Conservation (phyloP, 2,797 vertebrate genomes). For the Leuciscus waleckii region DNA sequence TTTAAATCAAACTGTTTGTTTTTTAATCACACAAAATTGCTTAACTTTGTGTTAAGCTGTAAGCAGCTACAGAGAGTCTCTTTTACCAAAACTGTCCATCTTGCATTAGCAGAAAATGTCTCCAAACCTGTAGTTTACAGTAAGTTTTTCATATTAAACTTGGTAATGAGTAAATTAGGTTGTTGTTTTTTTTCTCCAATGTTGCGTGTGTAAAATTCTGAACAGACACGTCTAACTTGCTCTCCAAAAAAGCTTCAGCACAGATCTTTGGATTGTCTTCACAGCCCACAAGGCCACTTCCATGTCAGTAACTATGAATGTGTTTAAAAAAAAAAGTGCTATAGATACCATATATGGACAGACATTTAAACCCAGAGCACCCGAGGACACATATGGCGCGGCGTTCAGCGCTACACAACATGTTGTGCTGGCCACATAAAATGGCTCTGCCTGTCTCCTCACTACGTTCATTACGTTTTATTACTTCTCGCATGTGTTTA, state of each 20-base stretch:
- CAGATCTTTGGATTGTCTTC: conserved; percentile 12
- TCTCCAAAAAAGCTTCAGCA: neutral
- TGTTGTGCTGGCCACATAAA: conserved; percentile 80
- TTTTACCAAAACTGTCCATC: neutral
- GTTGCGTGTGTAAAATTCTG: neutral
- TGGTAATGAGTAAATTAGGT: too few species aligned
- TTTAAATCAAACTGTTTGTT: neutral
- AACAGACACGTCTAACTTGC: neutral
- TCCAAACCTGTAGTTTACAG: neutral
- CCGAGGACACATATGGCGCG: conserved; percentile 59
- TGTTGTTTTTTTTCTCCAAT: neutral
- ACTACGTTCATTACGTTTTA: conserved; percentile 83
- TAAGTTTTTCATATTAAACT: neutral
- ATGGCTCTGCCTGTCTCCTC: conserved; percentile 77
- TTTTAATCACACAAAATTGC: neutral
- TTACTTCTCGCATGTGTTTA: conserved; percentile 80
- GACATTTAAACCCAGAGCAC: conserved; percentile 53
- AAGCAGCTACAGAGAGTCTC: conserved; percentile 9
- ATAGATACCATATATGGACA: conserved; percentile 33
- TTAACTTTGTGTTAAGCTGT: conserved; percentile 16
- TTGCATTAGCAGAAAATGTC: neutral
- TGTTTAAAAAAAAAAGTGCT: conserved; percentile 7
- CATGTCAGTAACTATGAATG: conserved; percentile 22
- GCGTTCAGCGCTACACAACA: conserved; percentile 62
- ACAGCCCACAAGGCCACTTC: conserved; percentile 16